phyloP scores from a whole-genome alignment of 2,888 invertebrate species.

The Stenichneumon culpator region DNA sequence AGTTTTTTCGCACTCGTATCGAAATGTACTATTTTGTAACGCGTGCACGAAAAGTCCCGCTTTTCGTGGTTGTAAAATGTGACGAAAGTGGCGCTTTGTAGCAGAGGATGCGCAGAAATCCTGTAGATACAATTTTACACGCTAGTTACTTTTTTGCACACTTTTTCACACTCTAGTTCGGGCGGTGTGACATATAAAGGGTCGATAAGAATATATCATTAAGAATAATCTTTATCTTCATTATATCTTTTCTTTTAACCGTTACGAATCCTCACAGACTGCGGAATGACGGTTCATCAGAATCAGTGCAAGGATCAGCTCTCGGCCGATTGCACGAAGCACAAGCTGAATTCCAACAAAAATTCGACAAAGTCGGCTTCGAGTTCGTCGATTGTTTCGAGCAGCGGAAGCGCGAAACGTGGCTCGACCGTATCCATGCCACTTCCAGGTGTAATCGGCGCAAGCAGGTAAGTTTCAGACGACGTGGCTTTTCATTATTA shows the following conservation, averaged over 20 bases:
- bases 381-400: constrained; percentile 78
- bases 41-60: no score
- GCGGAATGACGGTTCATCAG: constrained; percentile 94
- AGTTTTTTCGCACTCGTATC: no score
- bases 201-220: no score
- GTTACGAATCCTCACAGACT: constrained; percentile 87
- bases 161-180: no score
- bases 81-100: no score
- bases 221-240: neutral
- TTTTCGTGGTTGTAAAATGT: no score
- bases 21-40: no score
- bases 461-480: constrained; percentile 81
- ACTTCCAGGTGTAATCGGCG: constrained; percentile 78
- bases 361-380: constrained; percentile 83
- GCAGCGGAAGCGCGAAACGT: constrained; percentile 79
- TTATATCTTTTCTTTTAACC: constrained; percentile 16
- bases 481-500: constrained; percentile 25
- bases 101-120: no score
- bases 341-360: constrained; percentile 84
- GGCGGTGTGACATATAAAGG: no score
- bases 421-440: constrained; percentile 82
- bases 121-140: no score
- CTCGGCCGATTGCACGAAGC: constrained; percentile 92
- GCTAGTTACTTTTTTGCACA: no score
- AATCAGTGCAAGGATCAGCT: constrained; percentile 93